Base-by-base conservation (phyloP, 1,140 invertebrate genomes). In the Bathynomus jamesi region DNA sequence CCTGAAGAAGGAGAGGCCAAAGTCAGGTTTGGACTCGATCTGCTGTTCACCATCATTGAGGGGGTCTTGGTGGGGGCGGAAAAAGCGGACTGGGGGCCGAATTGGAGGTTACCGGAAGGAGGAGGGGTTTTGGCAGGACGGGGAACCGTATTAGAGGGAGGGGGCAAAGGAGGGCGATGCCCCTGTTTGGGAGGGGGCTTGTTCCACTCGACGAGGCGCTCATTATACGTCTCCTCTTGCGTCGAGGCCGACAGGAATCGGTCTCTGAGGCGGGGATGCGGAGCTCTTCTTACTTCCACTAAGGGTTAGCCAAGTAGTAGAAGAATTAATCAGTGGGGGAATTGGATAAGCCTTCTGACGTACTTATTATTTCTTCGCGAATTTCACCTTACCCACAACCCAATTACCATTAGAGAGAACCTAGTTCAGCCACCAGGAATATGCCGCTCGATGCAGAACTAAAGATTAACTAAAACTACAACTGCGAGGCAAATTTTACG, bases 181-280 rank as follows among this genome's bases (percentile, higher is more conserved):
- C 2, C 21, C 40, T 3, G 70, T 28, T 71, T 65, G 60, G 67
- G 69, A 4, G 78, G 78, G 13, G 78, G 78, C 31, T 77, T 67
- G 61, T 78, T 74, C 78, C 74, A 78, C 46, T 78, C 76, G 46
- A 78, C 76, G 46, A 78, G 66, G 53, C 78, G 74, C 65, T 76
- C 75, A 60, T 78, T 75, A 72, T 76, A 79, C 30, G 69, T 69
- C 64, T 65, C 71, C 71, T 71, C 72, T 71, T 71, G 67, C 66
- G 69, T 69, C 69, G 68, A n/a, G 69, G 72, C 28, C n/a, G n/a
- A n/a, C 61, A 71, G 71, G 67, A 73, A 69, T 71, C 69, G 62
- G 67, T 64, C 71, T 21, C 21, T 53, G 67, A 68, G 70, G 77
- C 68, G 40, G 69, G 10, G 11, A 65, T 61, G 32, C 69, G 73